Conservation (phyloP, 1,140 invertebrate genomes). For the Bombus pascuorum region DNA sequence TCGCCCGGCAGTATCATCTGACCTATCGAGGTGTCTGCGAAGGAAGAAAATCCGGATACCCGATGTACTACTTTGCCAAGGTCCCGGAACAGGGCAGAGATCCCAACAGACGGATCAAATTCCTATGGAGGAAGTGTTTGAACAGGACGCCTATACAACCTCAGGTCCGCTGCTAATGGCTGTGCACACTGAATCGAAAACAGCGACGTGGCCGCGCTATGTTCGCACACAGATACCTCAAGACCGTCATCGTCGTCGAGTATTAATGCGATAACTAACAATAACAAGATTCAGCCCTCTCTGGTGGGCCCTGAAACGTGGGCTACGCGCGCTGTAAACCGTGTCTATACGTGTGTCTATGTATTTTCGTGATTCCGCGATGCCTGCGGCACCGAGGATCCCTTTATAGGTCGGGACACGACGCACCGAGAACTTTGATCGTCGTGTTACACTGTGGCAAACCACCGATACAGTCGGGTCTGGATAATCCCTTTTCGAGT, state of each 20-base stretch:
- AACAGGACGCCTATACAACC: constrained; percentile 47
- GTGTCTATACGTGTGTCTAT: neutral
- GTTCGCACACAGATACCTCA: constrained; percentile 13
- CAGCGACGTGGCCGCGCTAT: constrained; percentile 42
- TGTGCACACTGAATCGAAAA: constrained; percentile 47
- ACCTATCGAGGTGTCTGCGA: neutral
- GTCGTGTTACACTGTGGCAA: constrained; percentile 63
- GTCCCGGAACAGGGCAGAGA: constrained; percentile 36
- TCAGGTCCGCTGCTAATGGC: constrained; percentile 58
- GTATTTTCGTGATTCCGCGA: constrained; percentile 55
- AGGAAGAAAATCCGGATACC: constrained; percentile 42
- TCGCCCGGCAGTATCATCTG: no score
- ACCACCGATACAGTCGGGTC: constrained; percentile 59
- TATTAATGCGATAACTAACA: constrained; percentile 70
- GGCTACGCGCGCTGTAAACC: neutral
- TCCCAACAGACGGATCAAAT: constrained; percentile 58
- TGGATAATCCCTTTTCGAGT: constrained; percentile 67
- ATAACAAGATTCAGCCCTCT: constrained; percentile 62
- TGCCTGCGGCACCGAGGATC: constrained; percentile 38
- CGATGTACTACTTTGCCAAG: constrained; percentile 18
- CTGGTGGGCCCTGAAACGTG: constrained; percentile 20
- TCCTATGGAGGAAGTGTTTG: constrained; percentile 61
- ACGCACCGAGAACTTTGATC: constrained; percentile 65
- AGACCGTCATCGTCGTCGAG: constrained; percentile 39
- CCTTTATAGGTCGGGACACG: constrained; percentile 54